Evolutionary conservation across 2,797 vertebrate species (phyloP), one percentile per base, ranked within the genome.

Genomic region (Margarornis squamiger): DNA sequence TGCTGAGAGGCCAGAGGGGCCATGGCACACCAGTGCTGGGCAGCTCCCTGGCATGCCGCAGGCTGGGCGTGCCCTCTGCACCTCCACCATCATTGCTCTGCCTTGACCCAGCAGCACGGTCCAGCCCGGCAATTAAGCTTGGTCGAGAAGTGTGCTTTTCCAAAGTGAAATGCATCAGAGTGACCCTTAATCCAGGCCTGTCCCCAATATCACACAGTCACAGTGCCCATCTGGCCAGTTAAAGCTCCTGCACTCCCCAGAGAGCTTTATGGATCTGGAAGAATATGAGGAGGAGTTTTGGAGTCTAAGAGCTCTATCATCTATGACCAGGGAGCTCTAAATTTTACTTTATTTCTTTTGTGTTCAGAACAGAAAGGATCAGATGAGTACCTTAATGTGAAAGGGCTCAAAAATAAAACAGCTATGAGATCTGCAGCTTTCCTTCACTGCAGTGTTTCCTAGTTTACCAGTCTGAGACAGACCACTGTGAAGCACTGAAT

Each of bases 1-100:
- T 23, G 39, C 12, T 4, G 2, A 52, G 51, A 61, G 54, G n/a
- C 39, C 70, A 21, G 45, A 45, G 45, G 15, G 32, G 14, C 3
- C 0, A 2, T 2, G 38, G 26, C 77, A n/a, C 41, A n/a, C 9
- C 0, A 0, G 41, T 3, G 0, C 76, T 29, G 8, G 2, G 41
- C 55, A 79, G n/a, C 61, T 29, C 10, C 27, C 51, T 29, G 62
- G 52, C 30, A 45, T 8, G 7, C 0, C 7, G 7, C 3, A 8
- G 32, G 45, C 65, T 22, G 3, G 10, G 18, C 6, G 27, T 67
- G 45, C 32, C 21, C 30, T 43, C 22, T 34, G 46, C 12, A 4
- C 17, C 29, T 46, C 36, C 65, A 2, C 5, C 0, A 3, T 18
- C 23, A 1, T 4, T 1, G 0, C 54, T 27, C 27, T 36, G 58